These are phyloP conservation scores for Seriola rivoliana DNA, from an alignment of 2,113 vertebrate species.

Conservation along the genomic window DNA sequence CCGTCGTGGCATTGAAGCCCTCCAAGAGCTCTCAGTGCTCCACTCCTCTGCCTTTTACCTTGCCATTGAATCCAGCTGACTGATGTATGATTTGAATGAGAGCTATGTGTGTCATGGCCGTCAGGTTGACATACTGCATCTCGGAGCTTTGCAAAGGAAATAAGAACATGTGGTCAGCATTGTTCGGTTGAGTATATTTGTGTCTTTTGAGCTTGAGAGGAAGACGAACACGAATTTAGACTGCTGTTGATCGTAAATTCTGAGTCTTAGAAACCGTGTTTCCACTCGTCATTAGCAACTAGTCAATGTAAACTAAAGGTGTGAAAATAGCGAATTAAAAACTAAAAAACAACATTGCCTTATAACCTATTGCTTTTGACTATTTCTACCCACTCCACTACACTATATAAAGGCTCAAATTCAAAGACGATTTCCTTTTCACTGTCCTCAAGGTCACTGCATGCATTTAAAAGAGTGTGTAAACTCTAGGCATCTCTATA, in stretches of 20 bases:
- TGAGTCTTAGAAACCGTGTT: neutral
- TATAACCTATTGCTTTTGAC: neutral
- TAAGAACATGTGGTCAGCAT: constrained; percentile 30
- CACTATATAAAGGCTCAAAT: neutral
- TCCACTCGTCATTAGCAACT: neutral
- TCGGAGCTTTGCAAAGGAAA: constrained; percentile 9
- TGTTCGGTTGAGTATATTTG: constrained; percentile 24
- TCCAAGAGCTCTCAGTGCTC: constrained; percentile 59
- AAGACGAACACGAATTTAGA: constrained; percentile 20
- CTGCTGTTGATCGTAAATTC: neutral
- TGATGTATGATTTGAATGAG: constrained; percentile 50
- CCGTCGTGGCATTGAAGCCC: constrained; percentile 54
- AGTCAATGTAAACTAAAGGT: neutral
- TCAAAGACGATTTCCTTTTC: neutral
- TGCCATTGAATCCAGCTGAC: constrained; percentile 52
- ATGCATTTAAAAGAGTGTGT: neutral
- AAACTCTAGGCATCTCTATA: neutral
- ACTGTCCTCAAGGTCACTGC: neutral
- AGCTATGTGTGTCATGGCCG: constrained; percentile 7
- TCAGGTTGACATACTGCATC: neutral
- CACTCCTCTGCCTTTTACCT: constrained; percentile 60
- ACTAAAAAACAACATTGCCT: too few relatives aligned
- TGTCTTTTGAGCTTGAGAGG: constrained; percentile 31
- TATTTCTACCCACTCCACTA: neutral
- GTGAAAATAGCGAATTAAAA: neutral